A percentile compares a stretch with the other conserved stretches of the same genome.
Conservation (phyloP, 2,888 invertebrate genomes). For the Conops quadrifasciatus region DNA sequence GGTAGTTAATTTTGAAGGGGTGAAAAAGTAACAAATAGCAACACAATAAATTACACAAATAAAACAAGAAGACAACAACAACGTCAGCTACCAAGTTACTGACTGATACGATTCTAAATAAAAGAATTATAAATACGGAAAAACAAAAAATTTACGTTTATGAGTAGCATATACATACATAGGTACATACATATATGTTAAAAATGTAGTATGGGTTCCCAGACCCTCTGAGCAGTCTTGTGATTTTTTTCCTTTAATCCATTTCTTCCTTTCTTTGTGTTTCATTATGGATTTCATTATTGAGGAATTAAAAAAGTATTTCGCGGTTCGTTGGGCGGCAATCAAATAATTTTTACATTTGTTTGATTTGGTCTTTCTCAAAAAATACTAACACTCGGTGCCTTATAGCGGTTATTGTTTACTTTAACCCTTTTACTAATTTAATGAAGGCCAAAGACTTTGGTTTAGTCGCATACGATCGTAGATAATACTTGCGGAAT, state of each 20-base stretch:
- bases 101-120: neutral
- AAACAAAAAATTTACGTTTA: neutral
- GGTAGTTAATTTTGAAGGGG: neutral
- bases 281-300: slow-evolving; percentile 23
- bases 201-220: no score
- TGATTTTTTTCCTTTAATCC: slow-evolving; percentile 5
- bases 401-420: neutral
- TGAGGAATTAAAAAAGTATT: slow-evolving; percentile 13
- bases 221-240: no score
- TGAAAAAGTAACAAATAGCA: slow-evolving; percentile 5
- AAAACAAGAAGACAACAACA: neutral
- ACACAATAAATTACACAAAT: neutral
- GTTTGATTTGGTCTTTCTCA: neutral
- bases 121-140: neutral
- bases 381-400: neutral
- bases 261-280: neutral
- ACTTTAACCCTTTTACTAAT: no score
- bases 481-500: neutral
- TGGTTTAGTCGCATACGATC: neutral
- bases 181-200: no score
- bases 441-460: neutral
- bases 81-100: neutral
- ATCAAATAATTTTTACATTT: neutral
- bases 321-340: neutral
- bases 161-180: neutral